A percentile compares a stretch with the other conserved stretches of the same genome.
phyloP scores from a whole-genome alignment of 2,888 invertebrate species.

The Acrocera orbiculus region DNA sequence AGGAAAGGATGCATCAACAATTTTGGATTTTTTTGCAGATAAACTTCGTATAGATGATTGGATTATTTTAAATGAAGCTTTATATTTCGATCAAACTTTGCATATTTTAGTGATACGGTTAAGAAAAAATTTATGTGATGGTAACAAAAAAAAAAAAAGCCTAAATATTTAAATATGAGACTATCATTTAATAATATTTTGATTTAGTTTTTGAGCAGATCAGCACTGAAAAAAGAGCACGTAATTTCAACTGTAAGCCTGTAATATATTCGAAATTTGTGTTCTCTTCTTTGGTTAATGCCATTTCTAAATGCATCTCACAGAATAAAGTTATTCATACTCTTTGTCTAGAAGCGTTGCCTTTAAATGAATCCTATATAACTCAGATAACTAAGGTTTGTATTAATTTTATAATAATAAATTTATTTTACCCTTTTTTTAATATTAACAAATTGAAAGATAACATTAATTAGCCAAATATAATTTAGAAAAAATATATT shows the following conservation, averaged over 20 bases:
- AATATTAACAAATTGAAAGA: too few relatives aligned
- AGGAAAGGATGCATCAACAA: constrained; percentile 31
- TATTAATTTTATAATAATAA: too few relatives aligned
- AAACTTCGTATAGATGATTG: constrained; percentile 59
- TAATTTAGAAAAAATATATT: too few relatives aligned
- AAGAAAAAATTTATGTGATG: constrained; percentile 27
- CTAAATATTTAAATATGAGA: background rate
- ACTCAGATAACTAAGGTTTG: too few relatives aligned
- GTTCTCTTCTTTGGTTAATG: too few relatives aligned
- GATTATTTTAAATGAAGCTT: constrained; percentile 53
- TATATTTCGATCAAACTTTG: constrained; percentile 51
- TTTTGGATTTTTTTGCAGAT: constrained; percentile 54
- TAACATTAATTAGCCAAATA: too few relatives aligned
- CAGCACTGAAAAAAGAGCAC: constrained; percentile 41
- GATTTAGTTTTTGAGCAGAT: constrained; percentile 25
- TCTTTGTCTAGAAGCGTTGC: too few relatives aligned
- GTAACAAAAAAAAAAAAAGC: constrained; percentile 16
- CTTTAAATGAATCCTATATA: too few relatives aligned
- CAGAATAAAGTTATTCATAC: too few relatives aligned
- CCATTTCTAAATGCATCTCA: too few relatives aligned
- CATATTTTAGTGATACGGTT: constrained; percentile 50
- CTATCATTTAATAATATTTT: constrained; percentile 3
- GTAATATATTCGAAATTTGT: constrained; percentile 53
- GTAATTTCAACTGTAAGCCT: constrained; percentile 42
- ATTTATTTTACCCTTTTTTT: too few relatives aligned